Base-by-base conservation (phyloP, 2,797 vertebrate species). In the Melanotaenia parkinsoni region DNA sequence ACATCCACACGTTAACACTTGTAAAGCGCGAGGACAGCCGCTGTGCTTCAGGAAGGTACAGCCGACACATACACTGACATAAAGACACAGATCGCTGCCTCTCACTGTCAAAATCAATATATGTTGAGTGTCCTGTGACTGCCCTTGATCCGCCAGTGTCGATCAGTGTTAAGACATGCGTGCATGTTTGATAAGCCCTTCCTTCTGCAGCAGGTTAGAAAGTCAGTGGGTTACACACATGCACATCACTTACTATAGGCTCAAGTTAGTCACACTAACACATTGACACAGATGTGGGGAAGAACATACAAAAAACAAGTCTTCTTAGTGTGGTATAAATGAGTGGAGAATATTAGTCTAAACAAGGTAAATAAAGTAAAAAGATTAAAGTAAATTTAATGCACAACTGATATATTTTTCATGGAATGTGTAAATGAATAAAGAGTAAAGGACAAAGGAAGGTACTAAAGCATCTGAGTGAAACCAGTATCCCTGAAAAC, bases 231-330 rank as follows among this genome's bases (percentile, higher is more conserved):
- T 85, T 67, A 76, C 67, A 79, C 67, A 61, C 35, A 37, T 33
- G 74, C 73, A 70, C 71, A 63, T 83, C 72, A 57, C 53, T 30
- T 56, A 56, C 24, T 56, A 56, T 56, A 14, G 14, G 24, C 53
- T 24, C 5, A 54, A 76, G 63, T 54, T 64, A 83, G 69, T 54
- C 26, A 1, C 50, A 78, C 72, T 87, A 77, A 81, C 77, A 87
- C 80, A 83, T 67, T 81, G 82, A 86, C 87, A 89, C 79, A 84
- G 54, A 79, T 82, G 58, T 32, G 58, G 70, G 53, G 58, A 60
- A 30, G 70, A 62, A 66, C 70, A 74, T 33, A 54, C n/a, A 7
- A 67, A 73, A 62, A 67, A 74, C 69, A 73, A 28, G 78, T 66
- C 76, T 65, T 77, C 24, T 30, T 63, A 74, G 74, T 71, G 67